A percentile compares a stretch with the other conserved stretches of the same genome.
Evolutionary conservation across 2,888 invertebrate species (phyloP).

Genomic region (Eilema depressum): DNA sequence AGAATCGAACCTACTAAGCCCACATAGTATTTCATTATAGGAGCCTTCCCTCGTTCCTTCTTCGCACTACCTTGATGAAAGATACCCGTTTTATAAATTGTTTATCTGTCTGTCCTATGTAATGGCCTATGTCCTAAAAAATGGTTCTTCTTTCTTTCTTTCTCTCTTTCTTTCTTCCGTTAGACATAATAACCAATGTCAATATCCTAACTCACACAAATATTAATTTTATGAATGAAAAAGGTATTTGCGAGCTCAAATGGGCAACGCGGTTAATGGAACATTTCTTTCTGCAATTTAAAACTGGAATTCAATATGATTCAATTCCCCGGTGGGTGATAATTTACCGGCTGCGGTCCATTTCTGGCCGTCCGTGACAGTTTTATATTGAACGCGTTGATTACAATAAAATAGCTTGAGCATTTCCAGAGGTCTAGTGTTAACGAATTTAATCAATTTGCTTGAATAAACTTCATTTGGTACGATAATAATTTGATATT

Average conservation of each 20-base stretch:
- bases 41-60: too few species aligned
- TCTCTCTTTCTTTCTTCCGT: too few species aligned
- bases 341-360: constrained; percentile 11
- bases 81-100: too few species aligned
- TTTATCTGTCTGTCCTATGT: too few species aligned
- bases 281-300: constrained; percentile 2
- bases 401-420: constrained; percentile 1
- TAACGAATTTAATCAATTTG: constrained; percentile 6
- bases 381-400: constrained; percentile 13
- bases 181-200: not conserved
- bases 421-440: not conserved
- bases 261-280: constrained; percentile 3
- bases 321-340: not conserved
- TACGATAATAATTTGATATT: not conserved
- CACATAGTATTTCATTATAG: too few species aligned
- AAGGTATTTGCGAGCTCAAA: not conserved
- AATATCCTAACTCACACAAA: not conserved
- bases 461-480: not conserved
- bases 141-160: too few species aligned
- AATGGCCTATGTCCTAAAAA: too few species aligned
- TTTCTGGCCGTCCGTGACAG: constrained; percentile 2
- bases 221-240: not conserved
- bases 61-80: too few species aligned
- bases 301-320: constrained; percentile 5
- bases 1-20: too few species aligned